Evolutionary conservation across 2,888 invertebrate genomes (phyloP).

Genomic region (Bellardia pandia): DNA sequence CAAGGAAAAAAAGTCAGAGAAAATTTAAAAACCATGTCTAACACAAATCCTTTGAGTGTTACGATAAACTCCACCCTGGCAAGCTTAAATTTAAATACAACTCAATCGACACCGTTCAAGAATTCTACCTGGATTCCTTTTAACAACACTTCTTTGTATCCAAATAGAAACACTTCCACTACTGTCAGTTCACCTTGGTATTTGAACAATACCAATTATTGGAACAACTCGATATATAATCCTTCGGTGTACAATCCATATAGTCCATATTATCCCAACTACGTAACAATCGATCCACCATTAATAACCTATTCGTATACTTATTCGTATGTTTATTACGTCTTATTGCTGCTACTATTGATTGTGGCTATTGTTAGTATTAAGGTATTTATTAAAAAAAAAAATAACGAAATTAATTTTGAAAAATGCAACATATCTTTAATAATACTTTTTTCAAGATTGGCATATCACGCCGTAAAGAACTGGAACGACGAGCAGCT

Average conservation of each 20-base stretch:
- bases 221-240: constrained; percentile 33
- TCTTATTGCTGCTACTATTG: constrained; percentile 45
- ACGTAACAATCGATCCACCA: constrained; percentile 28
- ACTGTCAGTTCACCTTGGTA: background rate
- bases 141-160: background rate
- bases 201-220: constrained; percentile 19
- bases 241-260: constrained; percentile 16
- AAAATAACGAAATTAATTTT: background rate
- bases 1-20: background rate
- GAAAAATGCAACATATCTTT: background rate
- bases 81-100: constrained; percentile 22
- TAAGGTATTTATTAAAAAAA: constrained; percentile 46
- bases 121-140: constrained; percentile 5
- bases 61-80: background rate
- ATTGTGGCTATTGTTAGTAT: constrained; percentile 42
- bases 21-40: constrained; percentile 17
- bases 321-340: constrained; percentile 49
- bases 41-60: background rate
- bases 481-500: constrained; percentile 21
- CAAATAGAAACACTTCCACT: background rate
- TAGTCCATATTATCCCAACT: constrained; percentile 26
- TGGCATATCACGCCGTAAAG: constrained; percentile 43
- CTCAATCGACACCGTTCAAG: constrained; percentile 2
- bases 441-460: constrained; percentile 36
- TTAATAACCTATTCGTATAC: constrained; percentile 35